A percentile compares a stretch with the other conserved stretches of the same genome.
Conservation (phyloP, 2,888 invertebrate species). For the Drosophila cognata region DNA sequence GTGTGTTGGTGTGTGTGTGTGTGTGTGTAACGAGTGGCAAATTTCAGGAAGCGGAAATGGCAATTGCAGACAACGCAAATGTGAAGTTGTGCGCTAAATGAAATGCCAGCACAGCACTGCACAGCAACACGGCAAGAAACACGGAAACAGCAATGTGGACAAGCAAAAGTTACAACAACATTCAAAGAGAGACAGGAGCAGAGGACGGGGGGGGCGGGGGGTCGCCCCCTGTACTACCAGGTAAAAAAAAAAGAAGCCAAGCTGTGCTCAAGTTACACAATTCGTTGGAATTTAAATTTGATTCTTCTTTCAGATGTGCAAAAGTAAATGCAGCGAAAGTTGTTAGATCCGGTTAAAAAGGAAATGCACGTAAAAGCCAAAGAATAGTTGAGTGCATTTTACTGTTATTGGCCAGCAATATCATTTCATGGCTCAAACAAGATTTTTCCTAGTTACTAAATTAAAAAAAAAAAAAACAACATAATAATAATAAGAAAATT, state of each 20-base stretch:
- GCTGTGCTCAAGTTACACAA: constrained; percentile 47
- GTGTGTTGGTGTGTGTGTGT: constrained; percentile 26
- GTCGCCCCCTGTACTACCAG: not conserved
- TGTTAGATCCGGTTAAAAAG: constrained; percentile 10
- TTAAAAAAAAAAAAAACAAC: not conserved
- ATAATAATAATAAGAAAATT: not conserved
- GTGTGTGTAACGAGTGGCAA: constrained; percentile 74
- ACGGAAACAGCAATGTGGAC: constrained; percentile 4
- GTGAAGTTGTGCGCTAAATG: constrained; percentile 79
- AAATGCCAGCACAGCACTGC: constrained; percentile 75
- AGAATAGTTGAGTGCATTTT: constrained; percentile 1
- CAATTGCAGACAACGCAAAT: constrained; percentile 76
- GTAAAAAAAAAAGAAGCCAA: not conserved
- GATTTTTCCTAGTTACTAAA: not conserved
- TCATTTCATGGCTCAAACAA: not conserved
- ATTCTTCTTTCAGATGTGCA: constrained; percentile 33
- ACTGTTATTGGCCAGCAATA: not conserved
- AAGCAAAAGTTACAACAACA: constrained; percentile 6
- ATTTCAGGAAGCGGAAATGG: constrained; percentile 77
- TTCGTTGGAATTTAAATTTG: constrained; percentile 71
- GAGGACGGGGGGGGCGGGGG: not conserved
- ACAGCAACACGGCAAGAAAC: constrained; percentile 15
- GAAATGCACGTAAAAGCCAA: not conserved
- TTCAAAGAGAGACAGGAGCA: not conserved
- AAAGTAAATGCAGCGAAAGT: constrained; percentile 27